Evolutionary conservation across 2,113 vertebrate species (phyloP).

Genomic region (Parus major): DNA sequence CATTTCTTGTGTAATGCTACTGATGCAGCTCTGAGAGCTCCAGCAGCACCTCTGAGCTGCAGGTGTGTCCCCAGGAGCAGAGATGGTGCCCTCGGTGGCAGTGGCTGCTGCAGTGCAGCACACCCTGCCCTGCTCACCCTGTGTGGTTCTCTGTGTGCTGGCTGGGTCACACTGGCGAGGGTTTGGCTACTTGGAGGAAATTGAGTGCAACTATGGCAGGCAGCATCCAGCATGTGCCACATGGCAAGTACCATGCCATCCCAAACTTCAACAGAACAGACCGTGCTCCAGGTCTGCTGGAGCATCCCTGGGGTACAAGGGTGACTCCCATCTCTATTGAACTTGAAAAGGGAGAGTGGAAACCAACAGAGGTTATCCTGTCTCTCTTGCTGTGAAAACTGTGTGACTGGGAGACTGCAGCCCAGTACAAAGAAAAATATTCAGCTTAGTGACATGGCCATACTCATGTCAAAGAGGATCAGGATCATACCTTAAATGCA

Average conservation of each 20-base stretch:
- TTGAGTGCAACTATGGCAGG: no score
- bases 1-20: neutral
- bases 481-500: neutral
- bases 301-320: no score
- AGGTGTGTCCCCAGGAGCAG: neutral
- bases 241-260: neutral
- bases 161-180: neutral
- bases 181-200: neutral
- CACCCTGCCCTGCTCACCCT: fast-evolving
- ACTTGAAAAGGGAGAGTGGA: neutral
- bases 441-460: neutral
- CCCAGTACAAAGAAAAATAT: neutral
- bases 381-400: neutral
- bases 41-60: neutral
- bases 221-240: neutral
- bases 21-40: neutral
- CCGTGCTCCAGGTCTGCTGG: neutral
- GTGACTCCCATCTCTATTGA: neutral
- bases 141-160: fast-evolving
- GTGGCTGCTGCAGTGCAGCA: neutral
- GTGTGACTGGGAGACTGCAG: neutral
- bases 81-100: fast-evolving
- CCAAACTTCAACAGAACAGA: neutral
- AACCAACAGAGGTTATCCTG: neutral
- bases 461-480: neutral